A percentile compares a stretch with the other conserved stretches of the same genome.
Conservation (phyloP, 2,888 invertebrate species). For the Seladonia tumulorum region DNA sequence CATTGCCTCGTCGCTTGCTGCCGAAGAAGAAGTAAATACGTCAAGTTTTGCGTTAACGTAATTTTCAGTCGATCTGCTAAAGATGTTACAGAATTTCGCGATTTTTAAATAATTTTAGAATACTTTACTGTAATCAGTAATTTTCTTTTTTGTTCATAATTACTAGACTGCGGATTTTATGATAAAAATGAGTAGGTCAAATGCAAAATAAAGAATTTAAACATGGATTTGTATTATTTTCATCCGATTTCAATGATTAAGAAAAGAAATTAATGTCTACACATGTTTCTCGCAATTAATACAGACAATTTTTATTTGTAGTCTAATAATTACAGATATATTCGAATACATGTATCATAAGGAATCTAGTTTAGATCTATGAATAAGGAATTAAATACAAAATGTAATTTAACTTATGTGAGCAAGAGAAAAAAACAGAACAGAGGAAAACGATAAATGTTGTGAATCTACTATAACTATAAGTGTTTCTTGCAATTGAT, state of each 20-base stretch:
- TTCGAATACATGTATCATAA: too few species aligned
- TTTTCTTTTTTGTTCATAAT: not conserved
- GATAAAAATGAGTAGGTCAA: not conserved
- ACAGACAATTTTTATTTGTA: not conserved
- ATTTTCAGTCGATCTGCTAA: not conserved
- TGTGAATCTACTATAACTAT: too few species aligned
- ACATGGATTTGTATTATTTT: not conserved
- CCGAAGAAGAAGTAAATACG: not conserved
- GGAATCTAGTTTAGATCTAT: too few species aligned
- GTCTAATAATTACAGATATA: not conserved
- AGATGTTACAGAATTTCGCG: too few species aligned
- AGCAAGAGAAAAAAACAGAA: too few species aligned
- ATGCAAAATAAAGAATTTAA: not conserved
- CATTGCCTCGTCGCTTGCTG: conserved; percentile 86
- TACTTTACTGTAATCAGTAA: not conserved
- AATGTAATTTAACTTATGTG: too few species aligned
- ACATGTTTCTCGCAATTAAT: not conserved
- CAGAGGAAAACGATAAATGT: too few species aligned
- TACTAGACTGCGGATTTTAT: too few species aligned
- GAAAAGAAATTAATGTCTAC: not conserved
- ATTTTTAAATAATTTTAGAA: not conserved
- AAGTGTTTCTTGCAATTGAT: too few species aligned
- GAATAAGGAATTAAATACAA: too few species aligned
- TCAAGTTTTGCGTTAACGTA: not conserved
- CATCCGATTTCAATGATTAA: not conserved